Evolutionary conservation across 2,113 vertebrate genomes (phyloP), one percentile per base, ranked within the genome.

Genomic region (Perca flavescens): DNA sequence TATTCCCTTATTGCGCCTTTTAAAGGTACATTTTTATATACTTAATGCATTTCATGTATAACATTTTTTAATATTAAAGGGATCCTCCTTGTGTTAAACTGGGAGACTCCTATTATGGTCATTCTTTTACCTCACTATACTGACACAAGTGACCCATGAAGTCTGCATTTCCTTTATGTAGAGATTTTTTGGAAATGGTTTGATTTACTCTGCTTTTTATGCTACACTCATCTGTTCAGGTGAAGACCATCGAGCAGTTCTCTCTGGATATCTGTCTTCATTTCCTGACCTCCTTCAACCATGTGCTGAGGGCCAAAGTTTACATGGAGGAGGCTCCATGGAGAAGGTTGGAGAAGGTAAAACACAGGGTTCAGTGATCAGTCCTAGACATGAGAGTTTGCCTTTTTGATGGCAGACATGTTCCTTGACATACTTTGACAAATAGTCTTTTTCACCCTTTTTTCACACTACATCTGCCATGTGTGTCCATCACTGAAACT

Each of bases 321-420:
- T 93, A 95, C 66, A 90, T 97, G 86, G 95, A 97, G 77, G 96
- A 97, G 92, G 95, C 92, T 47, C 97, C 96, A 4, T 98, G 97
- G 97, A 96, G 86, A 89, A 94, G 95, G 74, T 83, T 97, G 58
- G 92, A 97, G 13, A 96, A 97, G 96, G 97, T 98, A 95, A 78
- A 65, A 22, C 3, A 5, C 28, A 21, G 12, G 11, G 2, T 52
- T 66, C 19, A 46, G 19, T 19, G 0, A 73, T 74, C 14, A 22
- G 19, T 49, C 11, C 16, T 46, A 17, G 19, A 60, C 50, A n/a
- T 5, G 31, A 36, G 8, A 22, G 9, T 68, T 61, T 49, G 1
- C 21, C 31, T 74, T 54, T 64, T 57, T 13, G 31, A 16, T 19
- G 15, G 21, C 5, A 63, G 4, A 46, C 11, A 15, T 52, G 49